These are phyloP conservation scores for Bombylius major DNA, from an alignment of 2,888 invertebrate species.

Conservation along the genomic window DNA sequence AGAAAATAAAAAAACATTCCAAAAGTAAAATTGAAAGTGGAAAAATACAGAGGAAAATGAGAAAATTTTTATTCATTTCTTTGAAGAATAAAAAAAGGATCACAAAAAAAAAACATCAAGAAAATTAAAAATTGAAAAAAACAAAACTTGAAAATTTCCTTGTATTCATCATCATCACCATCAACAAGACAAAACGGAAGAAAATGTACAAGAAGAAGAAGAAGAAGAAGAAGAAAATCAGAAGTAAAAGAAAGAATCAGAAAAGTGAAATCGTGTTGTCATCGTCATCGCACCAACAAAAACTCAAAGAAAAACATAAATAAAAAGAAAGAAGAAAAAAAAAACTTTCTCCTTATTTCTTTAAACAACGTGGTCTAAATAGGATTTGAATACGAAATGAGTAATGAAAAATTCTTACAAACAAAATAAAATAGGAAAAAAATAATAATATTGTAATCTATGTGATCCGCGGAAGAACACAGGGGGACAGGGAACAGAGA, in stretches of 20 bases:
- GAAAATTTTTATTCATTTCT: neutral
- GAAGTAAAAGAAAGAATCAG: neutral
- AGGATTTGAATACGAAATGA: no score
- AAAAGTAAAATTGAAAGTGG: neutral
- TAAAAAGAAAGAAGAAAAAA: neutral
- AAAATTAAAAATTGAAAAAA: no score
- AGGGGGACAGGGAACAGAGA: neutral
- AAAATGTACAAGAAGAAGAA: neutral
- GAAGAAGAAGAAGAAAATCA: neutral
- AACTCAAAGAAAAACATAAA: neutral
- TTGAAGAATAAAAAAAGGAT: neutral
- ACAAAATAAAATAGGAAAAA: no score
- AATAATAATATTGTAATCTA: no score
- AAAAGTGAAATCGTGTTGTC: neutral
- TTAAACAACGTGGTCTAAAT: no score
- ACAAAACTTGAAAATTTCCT: neutral
- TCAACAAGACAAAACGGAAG: neutral
- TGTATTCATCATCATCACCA: neutral
- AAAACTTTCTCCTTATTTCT: no score
- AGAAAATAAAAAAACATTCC: no score
- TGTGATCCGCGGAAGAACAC: no score
- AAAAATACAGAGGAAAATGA: neutral
- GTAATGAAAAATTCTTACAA: no score
- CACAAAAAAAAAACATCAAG: neutral
- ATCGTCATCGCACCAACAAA: neutral